These are phyloP conservation scores for Typhlichthys subterraneus DNA, from an alignment of 2,797 vertebrate species.

Conservation along the genomic window DNA sequence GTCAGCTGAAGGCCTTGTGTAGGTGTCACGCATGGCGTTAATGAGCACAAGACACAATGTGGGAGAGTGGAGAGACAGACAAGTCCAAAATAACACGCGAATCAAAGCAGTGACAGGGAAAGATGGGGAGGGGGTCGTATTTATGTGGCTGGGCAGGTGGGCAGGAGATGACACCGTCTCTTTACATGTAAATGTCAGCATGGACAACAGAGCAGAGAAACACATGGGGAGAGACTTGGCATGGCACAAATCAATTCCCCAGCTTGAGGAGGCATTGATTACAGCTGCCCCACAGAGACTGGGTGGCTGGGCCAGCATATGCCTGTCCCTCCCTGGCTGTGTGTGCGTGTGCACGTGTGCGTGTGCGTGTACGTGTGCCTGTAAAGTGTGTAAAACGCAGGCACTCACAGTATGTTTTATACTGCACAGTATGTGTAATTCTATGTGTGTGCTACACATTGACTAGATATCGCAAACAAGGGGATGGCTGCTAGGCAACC, in stretches of 20 bases:
- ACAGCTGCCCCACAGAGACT: conserved; percentile 45
- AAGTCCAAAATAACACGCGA: conserved; percentile 2
- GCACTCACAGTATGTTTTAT: no score
- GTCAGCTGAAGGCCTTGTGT: conserved; percentile 61
- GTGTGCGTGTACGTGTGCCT: conserved; percentile 6
- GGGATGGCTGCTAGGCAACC: conserved; percentile 78
- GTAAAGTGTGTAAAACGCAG: no score
- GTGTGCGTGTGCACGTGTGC: conserved; percentile 1
- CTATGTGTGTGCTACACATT: conserved; percentile 53
- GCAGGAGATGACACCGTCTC: no score
- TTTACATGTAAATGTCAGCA: no score
- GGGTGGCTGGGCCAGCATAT: no score
- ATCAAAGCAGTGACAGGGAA: conserved; percentile 60
- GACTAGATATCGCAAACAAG: conserved; percentile 73
- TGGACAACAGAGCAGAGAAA: no score
- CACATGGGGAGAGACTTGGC: background rate
- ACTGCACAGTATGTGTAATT: conserved; percentile 10
- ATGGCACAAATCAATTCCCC: conserved; percentile 53
- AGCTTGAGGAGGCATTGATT: conserved; percentile 58
- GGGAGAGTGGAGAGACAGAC: conserved; percentile 25
- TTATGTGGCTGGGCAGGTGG: background rate
- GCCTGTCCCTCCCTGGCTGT: background rate
- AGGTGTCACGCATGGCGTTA: conserved; percentile 63
- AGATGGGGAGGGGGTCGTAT: conserved; percentile 21
- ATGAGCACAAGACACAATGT: conserved; percentile 53